Percentiles rank a stretch among this genome's conserved stretches.
Evolutionary conservation across 2,797 vertebrate genomes (phyloP).

Genomic region (Danio kyathit): DNA sequence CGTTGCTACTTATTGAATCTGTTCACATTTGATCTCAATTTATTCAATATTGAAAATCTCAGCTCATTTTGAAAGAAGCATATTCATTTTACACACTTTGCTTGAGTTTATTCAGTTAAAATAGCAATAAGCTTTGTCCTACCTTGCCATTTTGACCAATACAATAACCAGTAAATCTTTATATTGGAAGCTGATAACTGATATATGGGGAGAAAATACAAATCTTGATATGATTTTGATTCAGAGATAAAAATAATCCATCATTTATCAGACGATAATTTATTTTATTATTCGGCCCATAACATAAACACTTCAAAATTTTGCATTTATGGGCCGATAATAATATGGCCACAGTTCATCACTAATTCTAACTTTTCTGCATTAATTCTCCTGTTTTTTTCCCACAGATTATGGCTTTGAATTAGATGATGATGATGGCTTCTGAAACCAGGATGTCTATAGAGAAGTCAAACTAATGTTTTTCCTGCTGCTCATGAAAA

Average conservation of each 20-base stretch:
- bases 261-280: too few relatives aligned
- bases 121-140: neutral
- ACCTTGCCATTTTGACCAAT: neutral
- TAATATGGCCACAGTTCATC: too few relatives aligned
- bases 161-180: too few relatives aligned
- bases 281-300: too few relatives aligned
- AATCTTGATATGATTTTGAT: too few relatives aligned
- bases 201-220: too few relatives aligned
- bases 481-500: slow-evolving; percentile 26
- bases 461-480: neutral
- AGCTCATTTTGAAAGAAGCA: neutral
- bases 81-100: neutral
- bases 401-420: slow-evolving; percentile 58
- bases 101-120: neutral
- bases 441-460: slow-evolving; percentile 36
- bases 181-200: too few relatives aligned
- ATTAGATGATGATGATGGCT: slow-evolving; percentile 52
- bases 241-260: too few relatives aligned
- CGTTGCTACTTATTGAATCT: neutral
- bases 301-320: too few relatives aligned
- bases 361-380: neutral
- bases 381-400: neutral
- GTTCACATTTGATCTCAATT: neutral
- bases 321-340: too few relatives aligned
- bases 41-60: neutral